Conservation (phyloP, 2,113 vertebrate species). For the Halcyon malimbica region DNA sequence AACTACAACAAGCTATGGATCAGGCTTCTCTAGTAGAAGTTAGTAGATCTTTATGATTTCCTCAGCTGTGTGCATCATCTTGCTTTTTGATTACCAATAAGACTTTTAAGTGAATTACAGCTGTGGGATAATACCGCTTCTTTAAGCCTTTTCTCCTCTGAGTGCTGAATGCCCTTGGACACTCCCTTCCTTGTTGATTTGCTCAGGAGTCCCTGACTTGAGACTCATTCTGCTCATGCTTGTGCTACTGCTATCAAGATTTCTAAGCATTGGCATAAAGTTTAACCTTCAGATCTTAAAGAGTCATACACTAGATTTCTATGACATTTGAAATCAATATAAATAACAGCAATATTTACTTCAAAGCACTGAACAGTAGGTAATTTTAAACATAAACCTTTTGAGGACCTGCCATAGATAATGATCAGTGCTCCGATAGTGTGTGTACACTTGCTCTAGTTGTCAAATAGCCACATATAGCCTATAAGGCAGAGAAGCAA, state of each 20-base stretch:
- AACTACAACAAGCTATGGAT: background rate
- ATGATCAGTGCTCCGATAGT: background rate
- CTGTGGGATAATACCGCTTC: background rate
- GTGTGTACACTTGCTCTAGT: background rate
- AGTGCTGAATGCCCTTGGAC: constrained; percentile 13
- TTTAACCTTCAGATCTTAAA: constrained; percentile 48
- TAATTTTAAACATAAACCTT: constrained; percentile 7
- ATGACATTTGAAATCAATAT: background rate
- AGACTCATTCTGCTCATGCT: constrained; percentile 38
- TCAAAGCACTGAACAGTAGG: background rate
- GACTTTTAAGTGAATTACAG: background rate
- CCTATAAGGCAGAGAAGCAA: background rate
- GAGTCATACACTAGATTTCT: background rate
- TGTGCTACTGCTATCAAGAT: background rate
- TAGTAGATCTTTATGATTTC: background rate
- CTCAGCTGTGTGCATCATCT: background rate
- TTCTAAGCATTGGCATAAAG: constrained; percentile 31
- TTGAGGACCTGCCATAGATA: background rate
- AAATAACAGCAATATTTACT: background rate
- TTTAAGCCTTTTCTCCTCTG: background rate
- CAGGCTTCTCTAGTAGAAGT: background rate
- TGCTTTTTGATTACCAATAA: background rate
- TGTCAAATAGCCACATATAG: background rate
- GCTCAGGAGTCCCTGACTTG: background rate
- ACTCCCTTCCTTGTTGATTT: background rate